Conservation (phyloP, 2,888 invertebrate species). For the Hybos culiciformis region DNA sequence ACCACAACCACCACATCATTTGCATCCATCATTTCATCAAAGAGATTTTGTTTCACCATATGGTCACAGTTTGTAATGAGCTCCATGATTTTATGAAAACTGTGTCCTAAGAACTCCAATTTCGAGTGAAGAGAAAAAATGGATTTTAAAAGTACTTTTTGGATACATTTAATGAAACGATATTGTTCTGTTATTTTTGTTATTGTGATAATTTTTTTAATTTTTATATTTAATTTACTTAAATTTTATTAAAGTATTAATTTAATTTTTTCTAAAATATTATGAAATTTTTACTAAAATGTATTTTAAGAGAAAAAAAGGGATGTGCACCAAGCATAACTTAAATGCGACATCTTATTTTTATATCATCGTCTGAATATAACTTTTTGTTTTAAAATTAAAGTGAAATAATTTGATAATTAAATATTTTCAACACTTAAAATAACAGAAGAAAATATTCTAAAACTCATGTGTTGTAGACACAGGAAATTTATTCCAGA, state of each 20-base stretch:
- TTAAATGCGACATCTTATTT: no score
- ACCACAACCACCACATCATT: conserved; percentile 25
- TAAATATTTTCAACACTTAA: no score
- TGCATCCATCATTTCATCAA: conserved; percentile 33
- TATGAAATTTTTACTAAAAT: neutral
- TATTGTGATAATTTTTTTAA: neutral
- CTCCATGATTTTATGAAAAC: no score
- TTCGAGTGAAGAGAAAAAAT: no score
- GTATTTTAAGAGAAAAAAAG: neutral
- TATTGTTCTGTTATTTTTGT: neutral
- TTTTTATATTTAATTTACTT: neutral
- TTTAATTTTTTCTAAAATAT: neutral
- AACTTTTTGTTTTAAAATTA: no score
- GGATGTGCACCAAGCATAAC: neutral
- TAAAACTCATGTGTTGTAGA: no score
- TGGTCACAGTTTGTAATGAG: conserved; percentile 20
- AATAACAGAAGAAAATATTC: no score
- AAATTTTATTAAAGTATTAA: neutral
- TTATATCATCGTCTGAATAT: no score
- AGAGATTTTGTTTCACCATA: conserved; percentile 34
- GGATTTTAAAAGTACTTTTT: no score
- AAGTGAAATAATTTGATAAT: no score
- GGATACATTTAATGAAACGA: neutral
- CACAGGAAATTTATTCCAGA: no score
- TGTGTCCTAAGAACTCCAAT: no score